Conservation (phyloP, 2,888 invertebrate genomes). For the Disparrhopalites patrizii region DNA sequence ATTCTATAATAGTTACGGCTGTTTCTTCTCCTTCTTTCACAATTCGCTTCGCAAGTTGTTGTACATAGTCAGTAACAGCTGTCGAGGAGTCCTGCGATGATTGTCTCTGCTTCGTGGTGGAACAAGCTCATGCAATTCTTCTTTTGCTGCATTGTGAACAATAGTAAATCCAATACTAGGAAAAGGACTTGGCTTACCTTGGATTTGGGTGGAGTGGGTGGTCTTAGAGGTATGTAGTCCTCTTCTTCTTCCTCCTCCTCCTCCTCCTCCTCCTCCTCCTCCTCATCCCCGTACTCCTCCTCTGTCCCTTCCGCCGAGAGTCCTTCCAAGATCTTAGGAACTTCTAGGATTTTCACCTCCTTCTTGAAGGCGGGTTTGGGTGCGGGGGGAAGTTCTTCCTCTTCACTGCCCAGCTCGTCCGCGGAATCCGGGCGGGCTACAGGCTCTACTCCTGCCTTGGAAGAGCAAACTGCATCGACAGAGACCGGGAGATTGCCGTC, state of each 20-base stretch:
- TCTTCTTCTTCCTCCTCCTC: slow-evolving; percentile 50
- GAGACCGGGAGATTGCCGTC: not conserved
- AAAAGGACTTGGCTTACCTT: slow-evolving; percentile 17
- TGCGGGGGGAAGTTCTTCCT: slow-evolving; percentile 12
- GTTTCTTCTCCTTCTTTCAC: slow-evolving; percentile 9
- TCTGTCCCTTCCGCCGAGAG: slow-evolving; percentile 43
- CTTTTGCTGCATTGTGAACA: no score
- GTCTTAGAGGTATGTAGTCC: slow-evolving; percentile 51
- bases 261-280: slow-evolving; percentile 48
- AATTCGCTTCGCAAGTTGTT: not conserved
- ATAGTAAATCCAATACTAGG: not conserved
- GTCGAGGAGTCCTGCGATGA: slow-evolving; percentile 2
- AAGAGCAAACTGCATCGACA: no score
- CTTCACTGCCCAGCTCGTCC: not conserved
- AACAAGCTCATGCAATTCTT: no score
- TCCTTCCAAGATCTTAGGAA: slow-evolving; percentile 22
- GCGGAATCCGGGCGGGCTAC: no score
- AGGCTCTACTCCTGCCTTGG: no score
- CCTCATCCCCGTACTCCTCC: slow-evolving; percentile 50
- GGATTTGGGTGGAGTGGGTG: slow-evolving; percentile 49
- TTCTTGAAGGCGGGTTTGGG: slow-evolving; percentile 27
- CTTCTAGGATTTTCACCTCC: slow-evolving; percentile 38
- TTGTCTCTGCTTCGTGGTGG: slow-evolving; percentile 9
- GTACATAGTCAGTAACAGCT: slow-evolving; percentile 18
- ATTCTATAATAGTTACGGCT: slow-evolving; percentile 6